Evolutionary conservation across 37 sponge, comb jelly and placozoan genomes (phyloP).

Genomic region (Lycopodina hypogea): DNA sequence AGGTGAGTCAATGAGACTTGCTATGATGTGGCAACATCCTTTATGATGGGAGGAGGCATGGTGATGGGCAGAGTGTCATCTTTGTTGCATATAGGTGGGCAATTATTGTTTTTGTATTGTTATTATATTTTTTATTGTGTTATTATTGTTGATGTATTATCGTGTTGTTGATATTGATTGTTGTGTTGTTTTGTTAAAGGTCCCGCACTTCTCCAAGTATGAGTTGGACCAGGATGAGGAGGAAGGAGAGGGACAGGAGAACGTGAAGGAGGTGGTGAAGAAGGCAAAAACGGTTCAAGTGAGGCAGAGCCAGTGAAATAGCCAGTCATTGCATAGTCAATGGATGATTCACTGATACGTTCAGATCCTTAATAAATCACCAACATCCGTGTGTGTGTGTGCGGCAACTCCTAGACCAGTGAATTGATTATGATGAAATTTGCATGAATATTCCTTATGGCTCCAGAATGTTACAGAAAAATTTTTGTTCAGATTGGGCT

Average conservation of each 20-base stretch:
- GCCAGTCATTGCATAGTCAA: not conserved
- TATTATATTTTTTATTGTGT: too few species aligned
- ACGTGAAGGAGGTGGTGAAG: constrained; percentile 23
- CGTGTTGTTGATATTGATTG: constrained; percentile 2
- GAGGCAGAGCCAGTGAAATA: too few species aligned
- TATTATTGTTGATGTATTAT: constrained; percentile 3
- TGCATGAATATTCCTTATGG: too few species aligned
- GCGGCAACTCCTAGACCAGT: too few species aligned
- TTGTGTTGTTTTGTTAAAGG: constrained; percentile 28
- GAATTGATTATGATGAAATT: too few species aligned
- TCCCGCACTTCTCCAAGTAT: constrained; percentile 88
- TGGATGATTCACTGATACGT: not conserved
- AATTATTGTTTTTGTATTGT: too few species aligned
- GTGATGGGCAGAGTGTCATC: too few species aligned
- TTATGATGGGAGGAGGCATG: constrained; percentile 8
- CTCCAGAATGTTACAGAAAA: too few species aligned
- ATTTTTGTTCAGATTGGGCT: too few species aligned
- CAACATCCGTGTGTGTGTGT: too few species aligned
- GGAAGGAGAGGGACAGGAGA: constrained; percentile 1
- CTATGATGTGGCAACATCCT: not conserved
- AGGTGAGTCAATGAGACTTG: constrained; percentile 7
- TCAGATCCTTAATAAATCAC: not conserved
- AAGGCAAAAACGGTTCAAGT: constrained; percentile 44
- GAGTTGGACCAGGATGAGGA: constrained; percentile 68
- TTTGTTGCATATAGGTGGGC: too few species aligned